These are phyloP conservation scores for Nesometra sesokonis DNA, from an alignment of 35 echinoderm and acorn worm genomes.

Conservation along the genomic window DNA sequence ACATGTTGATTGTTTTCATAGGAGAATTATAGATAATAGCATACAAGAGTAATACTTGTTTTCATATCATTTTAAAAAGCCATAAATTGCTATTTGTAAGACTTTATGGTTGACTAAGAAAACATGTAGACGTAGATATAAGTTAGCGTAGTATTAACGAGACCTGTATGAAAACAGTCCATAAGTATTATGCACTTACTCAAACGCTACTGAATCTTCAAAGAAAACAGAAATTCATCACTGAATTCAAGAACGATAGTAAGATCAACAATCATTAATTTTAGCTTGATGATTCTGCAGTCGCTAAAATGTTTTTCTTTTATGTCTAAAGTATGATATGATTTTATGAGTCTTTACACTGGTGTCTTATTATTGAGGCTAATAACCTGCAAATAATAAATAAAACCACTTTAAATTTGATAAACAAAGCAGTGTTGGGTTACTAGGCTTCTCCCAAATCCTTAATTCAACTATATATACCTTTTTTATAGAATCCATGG, in stretches of 20 bases:
- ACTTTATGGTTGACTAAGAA: not conserved
- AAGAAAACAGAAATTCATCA: not conserved
- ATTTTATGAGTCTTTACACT: not conserved
- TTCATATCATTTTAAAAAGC: not conserved
- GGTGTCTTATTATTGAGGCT: not conserved
- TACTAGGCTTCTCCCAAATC: too few relatives aligned
- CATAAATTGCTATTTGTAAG: not conserved
- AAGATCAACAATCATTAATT: not conserved
- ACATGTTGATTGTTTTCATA: not conserved
- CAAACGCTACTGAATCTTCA: not conserved
- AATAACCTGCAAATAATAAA: not conserved
- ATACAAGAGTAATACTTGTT: not conserved
- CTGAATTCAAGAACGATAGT: not conserved
- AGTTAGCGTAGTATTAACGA: not conserved
- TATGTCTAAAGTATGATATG: not conserved
- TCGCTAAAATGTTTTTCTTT: not conserved
- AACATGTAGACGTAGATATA: not conserved
- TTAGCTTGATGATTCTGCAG: not conserved
- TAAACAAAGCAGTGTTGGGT: too few relatives aligned
- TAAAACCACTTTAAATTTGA: too few relatives aligned
- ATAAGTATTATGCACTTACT: not conserved
- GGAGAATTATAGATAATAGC: not conserved
- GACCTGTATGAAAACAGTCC: not conserved
- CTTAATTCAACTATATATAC: too few relatives aligned
- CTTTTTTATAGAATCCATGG: too few relatives aligned